Conservation (phyloP, 1,140 invertebrate species). For the Thaumatotibia leucotreta region DNA sequence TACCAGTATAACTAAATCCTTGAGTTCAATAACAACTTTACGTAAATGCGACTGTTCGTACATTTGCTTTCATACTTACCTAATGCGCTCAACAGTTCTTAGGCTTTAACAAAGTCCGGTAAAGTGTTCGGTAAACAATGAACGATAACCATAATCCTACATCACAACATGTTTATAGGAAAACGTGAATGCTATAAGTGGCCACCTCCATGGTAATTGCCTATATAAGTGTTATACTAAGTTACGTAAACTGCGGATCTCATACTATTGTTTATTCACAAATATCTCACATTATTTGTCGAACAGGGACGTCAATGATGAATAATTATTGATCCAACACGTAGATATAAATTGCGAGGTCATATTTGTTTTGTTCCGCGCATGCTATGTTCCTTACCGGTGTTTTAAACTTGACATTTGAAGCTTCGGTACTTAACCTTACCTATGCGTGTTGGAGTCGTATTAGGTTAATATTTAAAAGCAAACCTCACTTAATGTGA, state of each 20-base stretch:
- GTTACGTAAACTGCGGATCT: conserved; percentile 4
- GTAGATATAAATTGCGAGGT: neutral
- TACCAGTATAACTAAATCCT: neutral
- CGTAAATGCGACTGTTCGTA: neutral
- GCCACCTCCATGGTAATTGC: neutral
- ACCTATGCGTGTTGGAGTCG: neutral
- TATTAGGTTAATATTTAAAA: neutral
- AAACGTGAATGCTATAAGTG: neutral
- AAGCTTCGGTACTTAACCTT: neutral
- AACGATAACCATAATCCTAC: neutral
- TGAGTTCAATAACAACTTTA: neutral
- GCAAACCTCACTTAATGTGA: too few species aligned
- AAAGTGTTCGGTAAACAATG: neutral
- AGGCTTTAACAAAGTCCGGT: neutral
- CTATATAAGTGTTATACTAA: neutral
- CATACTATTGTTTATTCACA: neutral
- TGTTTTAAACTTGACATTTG: neutral
- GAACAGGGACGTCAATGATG: neutral
- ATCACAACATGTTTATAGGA: neutral
- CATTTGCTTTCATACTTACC: neutral
- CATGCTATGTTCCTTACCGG: neutral
- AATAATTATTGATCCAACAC: neutral
- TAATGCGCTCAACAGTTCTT: neutral
- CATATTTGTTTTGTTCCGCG: neutral
- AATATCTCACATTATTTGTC: neutral